Conservation (phyloP, 2,797 vertebrate genomes). For the Lithobates sylvaticus region DNA sequence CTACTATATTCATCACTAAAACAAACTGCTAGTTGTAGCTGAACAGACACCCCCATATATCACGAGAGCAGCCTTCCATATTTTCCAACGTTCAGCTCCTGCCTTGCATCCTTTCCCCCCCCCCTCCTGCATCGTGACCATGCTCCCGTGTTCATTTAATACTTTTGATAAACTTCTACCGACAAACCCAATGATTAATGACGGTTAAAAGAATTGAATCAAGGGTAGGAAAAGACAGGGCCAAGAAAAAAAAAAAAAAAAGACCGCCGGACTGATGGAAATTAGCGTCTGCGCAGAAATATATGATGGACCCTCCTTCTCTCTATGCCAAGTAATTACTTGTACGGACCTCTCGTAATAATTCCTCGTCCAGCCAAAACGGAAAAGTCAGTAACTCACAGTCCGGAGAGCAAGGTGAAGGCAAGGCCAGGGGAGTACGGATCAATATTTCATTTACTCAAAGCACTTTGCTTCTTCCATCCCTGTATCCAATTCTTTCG, state of each 20-base stretch:
- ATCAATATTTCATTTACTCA: slow-evolving; percentile 99
- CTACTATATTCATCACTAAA: slow-evolving; percentile 90
- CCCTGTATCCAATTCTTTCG: slow-evolving; percentile 94
- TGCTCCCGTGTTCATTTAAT: slow-evolving; percentile 83
- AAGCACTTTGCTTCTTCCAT: slow-evolving; percentile 87
- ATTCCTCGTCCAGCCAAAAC: slow-evolving; percentile 99
- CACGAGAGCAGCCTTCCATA: slow-evolving; percentile 83
- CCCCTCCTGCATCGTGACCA: slow-evolving; percentile 69
- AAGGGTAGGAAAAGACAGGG: slow-evolving; percentile 89
- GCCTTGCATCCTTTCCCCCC: slow-evolving; percentile 40
- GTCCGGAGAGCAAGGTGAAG: slow-evolving; percentile 97
- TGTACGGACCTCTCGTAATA: slow-evolving; percentile 97
- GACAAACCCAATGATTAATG: slow-evolving; percentile 92
- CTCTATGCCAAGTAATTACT: slow-evolving; percentile 98
- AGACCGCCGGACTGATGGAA: slow-evolving; percentile 84
- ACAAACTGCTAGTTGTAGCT: slow-evolving; percentile 87
- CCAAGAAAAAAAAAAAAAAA: slow-evolving; percentile 70
- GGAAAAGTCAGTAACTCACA: slow-evolving; percentile 99
- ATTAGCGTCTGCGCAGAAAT: slow-evolving; percentile 95
- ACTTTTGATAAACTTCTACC: slow-evolving; percentile 91
- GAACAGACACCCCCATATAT: slow-evolving; percentile 85
- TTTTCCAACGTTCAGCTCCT: slow-evolving; percentile 79
- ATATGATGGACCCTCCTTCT: slow-evolving; percentile 88
- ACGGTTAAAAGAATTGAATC: slow-evolving; percentile 93
- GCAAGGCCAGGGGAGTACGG: slow-evolving; percentile 94